Percentiles rank a stretch among this genome's conserved stretches.
Evolutionary conservation across 2,113 vertebrate genomes (phyloP).

Genomic region (Haemorhous mexicanus): DNA sequence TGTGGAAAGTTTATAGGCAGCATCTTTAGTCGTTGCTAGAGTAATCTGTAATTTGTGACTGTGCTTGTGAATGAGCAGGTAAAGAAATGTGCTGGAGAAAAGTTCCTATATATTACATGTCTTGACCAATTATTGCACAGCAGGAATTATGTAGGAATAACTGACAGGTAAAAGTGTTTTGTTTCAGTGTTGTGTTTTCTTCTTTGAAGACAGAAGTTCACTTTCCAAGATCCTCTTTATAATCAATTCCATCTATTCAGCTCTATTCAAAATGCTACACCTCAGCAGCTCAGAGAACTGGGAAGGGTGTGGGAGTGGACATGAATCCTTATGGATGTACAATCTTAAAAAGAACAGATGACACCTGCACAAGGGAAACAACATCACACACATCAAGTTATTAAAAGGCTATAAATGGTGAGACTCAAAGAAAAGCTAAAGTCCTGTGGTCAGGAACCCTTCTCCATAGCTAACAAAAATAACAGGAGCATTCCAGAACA

Average conservation of each 20-base stretch:
- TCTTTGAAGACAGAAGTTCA: constrained; percentile 43
- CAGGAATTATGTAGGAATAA: constrained; percentile 46
- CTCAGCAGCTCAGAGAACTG: background rate
- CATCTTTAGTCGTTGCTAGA: background rate
- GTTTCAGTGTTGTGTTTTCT: constrained; percentile 39
- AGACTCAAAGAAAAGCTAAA: background rate
- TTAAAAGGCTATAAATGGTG: background rate
- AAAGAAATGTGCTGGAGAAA: background rate
- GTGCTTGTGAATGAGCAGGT: background rate
- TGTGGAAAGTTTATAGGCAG: background rate
- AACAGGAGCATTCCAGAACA: background rate
- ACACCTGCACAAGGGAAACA: background rate
- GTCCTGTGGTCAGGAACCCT: background rate
- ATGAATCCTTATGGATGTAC: background rate
- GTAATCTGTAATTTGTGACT: background rate
- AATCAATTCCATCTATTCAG: constrained; percentile 33
- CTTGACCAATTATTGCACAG: constrained; percentile 28
- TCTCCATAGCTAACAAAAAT: background rate
- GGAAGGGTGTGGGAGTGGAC: constrained; percentile 11
- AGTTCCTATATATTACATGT: constrained; percentile 8
- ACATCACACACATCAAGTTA: background rate
- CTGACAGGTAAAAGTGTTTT: constrained; percentile 44
- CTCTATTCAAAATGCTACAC: constrained; percentile 25
- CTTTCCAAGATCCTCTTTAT: constrained; percentile 46
- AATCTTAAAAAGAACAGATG: constrained; percentile 24